Conservation (phyloP, 2,797 vertebrate genomes). For the Catamblyrhynchus diadema region DNA sequence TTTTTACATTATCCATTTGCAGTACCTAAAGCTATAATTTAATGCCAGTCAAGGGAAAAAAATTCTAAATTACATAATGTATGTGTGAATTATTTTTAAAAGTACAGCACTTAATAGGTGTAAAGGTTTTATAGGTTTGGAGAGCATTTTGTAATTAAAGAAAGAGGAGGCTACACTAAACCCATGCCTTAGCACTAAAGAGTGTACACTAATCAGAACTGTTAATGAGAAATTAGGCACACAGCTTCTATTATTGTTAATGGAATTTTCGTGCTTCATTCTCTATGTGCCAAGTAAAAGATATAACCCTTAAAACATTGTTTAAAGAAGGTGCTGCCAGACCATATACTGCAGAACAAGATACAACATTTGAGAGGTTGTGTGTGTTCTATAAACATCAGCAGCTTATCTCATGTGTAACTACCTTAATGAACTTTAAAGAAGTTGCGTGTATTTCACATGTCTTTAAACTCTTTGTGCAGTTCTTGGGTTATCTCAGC, state of each 20-base stretch:
- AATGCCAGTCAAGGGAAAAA: neutral
- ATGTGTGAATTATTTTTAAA: neutral
- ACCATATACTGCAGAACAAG: neutral
- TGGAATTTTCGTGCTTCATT: neutral
- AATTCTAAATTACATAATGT: neutral
- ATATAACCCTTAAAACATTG: neutral
- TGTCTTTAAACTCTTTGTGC: neutral
- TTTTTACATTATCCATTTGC: neutral
- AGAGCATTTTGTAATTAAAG: neutral
- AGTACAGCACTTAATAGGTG: neutral
- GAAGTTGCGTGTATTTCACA: neutral
- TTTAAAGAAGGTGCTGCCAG: neutral
- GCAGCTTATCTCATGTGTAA: neutral
- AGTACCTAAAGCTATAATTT: neutral
- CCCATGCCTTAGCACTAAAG: neutral
- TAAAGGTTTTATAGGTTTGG: neutral
- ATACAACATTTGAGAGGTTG: neutral
- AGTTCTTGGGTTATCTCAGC: neutral
- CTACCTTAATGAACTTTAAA: neutral
- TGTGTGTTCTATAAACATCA: neutral
- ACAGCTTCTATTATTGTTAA: neutral
- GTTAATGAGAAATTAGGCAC: neutral
- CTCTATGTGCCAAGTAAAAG: neutral
- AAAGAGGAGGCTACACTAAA: neutral
- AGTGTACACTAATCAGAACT: neutral